These are phyloP conservation scores for Hylyphantes graminicola DNA, from an alignment of 1,140 invertebrate genomes.

Conservation along the genomic window DNA sequence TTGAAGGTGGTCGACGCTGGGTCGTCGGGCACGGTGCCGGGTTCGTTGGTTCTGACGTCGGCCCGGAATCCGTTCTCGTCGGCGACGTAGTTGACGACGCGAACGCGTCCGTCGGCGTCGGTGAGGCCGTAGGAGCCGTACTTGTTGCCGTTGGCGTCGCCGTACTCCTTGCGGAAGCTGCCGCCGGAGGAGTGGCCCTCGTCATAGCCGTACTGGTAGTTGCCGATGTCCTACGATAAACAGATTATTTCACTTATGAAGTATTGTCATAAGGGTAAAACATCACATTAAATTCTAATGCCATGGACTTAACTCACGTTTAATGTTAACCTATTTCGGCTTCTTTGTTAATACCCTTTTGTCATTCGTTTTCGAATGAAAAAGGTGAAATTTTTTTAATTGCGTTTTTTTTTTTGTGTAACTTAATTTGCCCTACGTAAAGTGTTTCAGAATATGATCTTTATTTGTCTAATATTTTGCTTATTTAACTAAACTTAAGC, in stretches of 20 bases:
- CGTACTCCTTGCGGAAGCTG: conserved; percentile 63
- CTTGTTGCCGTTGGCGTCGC: conserved; percentile 62
- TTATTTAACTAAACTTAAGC: too few relatives aligned
- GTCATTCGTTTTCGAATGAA: neutral
- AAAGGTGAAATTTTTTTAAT: too few relatives aligned
- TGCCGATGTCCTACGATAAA: conserved; percentile 41
- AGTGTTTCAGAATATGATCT: too few relatives aligned
- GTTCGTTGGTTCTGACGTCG: conserved; percentile 64
- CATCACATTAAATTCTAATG: conserved; percentile 41
- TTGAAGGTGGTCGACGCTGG: conserved; percentile 62
- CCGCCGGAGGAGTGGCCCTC: conserved; percentile 64
- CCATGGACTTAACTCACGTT: conserved; percentile 58
- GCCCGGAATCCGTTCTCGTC: conserved; percentile 62
- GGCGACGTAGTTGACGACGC: conserved; percentile 65
- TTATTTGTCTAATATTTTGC: too few relatives aligned
- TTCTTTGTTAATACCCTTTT: neutral
- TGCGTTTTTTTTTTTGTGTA: too few relatives aligned
- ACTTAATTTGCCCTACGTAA: too few relatives aligned
- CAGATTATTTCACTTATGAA: neutral
- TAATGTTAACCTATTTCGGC: conserved; percentile 1
- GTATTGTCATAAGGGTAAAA: conserved; percentile 24
- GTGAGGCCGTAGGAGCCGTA: conserved; percentile 64
- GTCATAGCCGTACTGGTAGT: conserved; percentile 64
- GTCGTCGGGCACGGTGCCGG: conserved; percentile 63
- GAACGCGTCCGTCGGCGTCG: conserved; percentile 63